Evolutionary conservation across 2,888 invertebrate species (phyloP), one percentile per base, ranked within the genome.

Genomic region (Netelia inedita): DNA sequence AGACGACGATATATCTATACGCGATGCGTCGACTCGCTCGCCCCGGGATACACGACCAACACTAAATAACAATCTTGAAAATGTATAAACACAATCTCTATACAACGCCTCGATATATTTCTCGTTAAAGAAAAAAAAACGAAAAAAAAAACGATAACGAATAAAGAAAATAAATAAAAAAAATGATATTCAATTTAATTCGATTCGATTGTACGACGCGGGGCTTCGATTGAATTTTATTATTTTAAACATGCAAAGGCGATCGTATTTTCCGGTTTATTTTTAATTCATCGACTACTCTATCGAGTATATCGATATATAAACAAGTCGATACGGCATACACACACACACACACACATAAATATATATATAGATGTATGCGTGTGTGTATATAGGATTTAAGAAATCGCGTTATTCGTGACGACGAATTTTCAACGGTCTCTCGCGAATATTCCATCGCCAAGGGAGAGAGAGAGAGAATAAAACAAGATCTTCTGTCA

Each of bases 21-120:
- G 14, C 59, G 63, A 53, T 63, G 19, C 65, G 11, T 63, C 11
- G 68, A 68, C 61, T 11, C 55, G 16, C 41, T 78, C 75, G 75
- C 85, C 82, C 74, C 82, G 46, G 85, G 85, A 76, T 75, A 79
- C 79, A 71, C 71, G 75, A 57, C 23, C 55, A 59, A 63, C 71
- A 75, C 75, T 85, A 79, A 82, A 85, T 82, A 82, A 82, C 72
- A 68, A 79, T 82, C 72, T 68, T 75, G 75, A 76, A 85, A 85
- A 78, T 74, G 65, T 82, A 85, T 82, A 78, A 85, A 74, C 79
- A 75, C 66, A 66, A 66, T 19, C 61, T 72, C 57, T 53, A 71
- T 61, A 68, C 55, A 19, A 50, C 59, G 41, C 8, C 3, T 57
- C 35, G 50, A 80, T 84, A 65, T 79, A 81, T 82, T 82, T 85